These are phyloP conservation scores for Eueremaeus valkanovi DNA, from an alignment of 2,888 invertebrate genomes.

Conservation along the genomic window DNA sequence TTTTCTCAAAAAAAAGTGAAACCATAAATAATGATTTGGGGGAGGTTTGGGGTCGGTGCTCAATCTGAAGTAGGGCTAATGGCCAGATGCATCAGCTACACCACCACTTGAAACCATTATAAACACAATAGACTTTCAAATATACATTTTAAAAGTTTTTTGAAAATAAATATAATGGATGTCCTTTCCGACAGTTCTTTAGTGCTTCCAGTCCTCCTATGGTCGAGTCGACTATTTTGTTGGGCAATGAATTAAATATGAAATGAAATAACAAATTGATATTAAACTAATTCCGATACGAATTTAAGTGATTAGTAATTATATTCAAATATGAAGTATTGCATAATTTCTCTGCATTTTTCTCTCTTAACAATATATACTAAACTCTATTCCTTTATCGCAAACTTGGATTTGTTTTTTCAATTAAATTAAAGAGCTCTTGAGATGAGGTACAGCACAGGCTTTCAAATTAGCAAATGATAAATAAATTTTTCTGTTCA, in stretches of 20 bases:
- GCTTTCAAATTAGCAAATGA: constrained; percentile 8
- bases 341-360: no score
- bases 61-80: constrained; percentile 1
- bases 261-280: background rate
- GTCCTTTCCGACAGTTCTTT: constrained; percentile 15
- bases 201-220: background rate
- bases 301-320: no score
- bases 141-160: constrained; percentile 31
- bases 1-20: constrained; percentile 22
- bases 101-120: constrained; percentile 31
- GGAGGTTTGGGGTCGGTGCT: constrained; percentile 28
- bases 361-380: no score
- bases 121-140: constrained; percentile 30
- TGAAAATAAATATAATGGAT: constrained; percentile 24
- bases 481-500: background rate
- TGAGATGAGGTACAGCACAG: background rate
- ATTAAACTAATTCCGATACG: background rate
- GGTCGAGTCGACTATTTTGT: background rate
- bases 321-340: no score
- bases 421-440: constrained; percentile 15
- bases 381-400: background rate
- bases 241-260: no score
- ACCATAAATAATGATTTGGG: constrained; percentile 32
- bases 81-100: background rate
- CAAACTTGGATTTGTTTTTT: constrained; percentile 1